Evolutionary conservation across 2,113 vertebrate genomes (phyloP), one percentile per base, ranked within the genome.

Genomic region (Australoheros scitulus): DNA sequence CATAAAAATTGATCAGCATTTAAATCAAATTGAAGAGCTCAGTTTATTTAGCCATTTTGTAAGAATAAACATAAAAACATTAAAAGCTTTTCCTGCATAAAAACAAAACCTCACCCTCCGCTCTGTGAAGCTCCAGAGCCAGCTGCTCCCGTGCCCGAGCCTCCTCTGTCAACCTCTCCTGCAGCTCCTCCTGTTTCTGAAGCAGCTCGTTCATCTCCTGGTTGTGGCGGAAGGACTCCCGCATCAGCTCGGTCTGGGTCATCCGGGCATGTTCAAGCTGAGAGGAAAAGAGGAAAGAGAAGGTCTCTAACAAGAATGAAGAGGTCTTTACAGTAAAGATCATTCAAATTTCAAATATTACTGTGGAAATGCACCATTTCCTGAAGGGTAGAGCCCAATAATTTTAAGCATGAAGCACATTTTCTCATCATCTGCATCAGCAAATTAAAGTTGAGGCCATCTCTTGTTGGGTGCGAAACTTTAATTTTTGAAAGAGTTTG

Each of bases 251-350:
- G 9, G 98, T 99, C 95, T 99, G 97, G 60, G 98, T 96, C 82
- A 97, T 83, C 92, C 95, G 96, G 29, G 98, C 98, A 93, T 99
- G 98, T 90, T 99, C 98, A 50, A 99, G 95, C 98, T 99, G 81
- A 60, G 34, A 84, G 64, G 81, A 34, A 36, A 59, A 58, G 60
- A 76, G 11, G 32, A 61, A 15, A 65, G 59, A 89, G 29, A 59
- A 0, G 2, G 57, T 11, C 20, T 79, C 43, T 64, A 11, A 22
- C 10, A 34, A 36, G 18, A 11, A 64, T 18, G n/a, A 75, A 24
- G 20, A 4, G 14, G 2, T 47, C 56, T 60, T n/a, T 47, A 20
- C 4, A 65, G 24, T 41, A 7, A 43, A 7, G 41, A 17, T 32
- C 50, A 17, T 50, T 6, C 26, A 0, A 18, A 41, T 26, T 68